Evolutionary conservation across 2,797 vertebrate species (phyloP).

Genomic region (Melanotaenia maccullochi): DNA sequence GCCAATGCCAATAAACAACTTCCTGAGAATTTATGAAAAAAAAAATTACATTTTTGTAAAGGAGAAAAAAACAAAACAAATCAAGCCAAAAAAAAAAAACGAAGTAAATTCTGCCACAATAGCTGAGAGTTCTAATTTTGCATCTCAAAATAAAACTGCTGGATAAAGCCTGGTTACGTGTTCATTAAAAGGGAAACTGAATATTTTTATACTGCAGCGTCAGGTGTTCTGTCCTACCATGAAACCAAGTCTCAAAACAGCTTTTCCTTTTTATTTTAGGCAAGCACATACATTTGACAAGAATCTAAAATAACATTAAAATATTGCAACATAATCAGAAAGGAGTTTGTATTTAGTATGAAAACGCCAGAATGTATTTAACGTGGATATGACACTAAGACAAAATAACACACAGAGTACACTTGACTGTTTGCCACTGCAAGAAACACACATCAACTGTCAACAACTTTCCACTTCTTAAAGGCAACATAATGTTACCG

Average conservation of each 20-base stretch:
- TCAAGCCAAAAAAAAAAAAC: slow-evolving; percentile 32
- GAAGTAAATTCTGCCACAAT: slow-evolving; percentile 63
- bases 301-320: neutral
- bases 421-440: slow-evolving; percentile 1
- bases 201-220: slow-evolving; percentile 35
- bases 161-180: slow-evolving; percentile 57
- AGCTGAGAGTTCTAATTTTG: slow-evolving; percentile 50
- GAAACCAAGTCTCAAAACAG: slow-evolving; percentile 15
- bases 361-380: slow-evolving; percentile 1
- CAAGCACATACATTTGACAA: neutral
- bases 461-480: slow-evolving; percentile 52
- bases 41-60: neutral
- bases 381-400: slow-evolving; percentile 14
- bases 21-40: slow-evolving; percentile 63
- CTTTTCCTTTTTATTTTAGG: neutral
- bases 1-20: slow-evolving; percentile 53
- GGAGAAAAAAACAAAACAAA: slow-evolving; percentile 34
- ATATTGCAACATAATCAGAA: slow-evolving; percentile 4
- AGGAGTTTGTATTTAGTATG: neutral
- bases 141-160: slow-evolving; percentile 61
- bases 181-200: slow-evolving; percentile 56
- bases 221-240: slow-evolving; percentile 16
- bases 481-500: slow-evolving; percentile 18
- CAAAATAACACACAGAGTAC: slow-evolving; percentile 13
- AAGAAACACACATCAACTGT: slow-evolving; percentile 39